Percentiles rank a stretch among this genome's conserved stretches.
phyloP scores from a whole-genome alignment of 1,140 invertebrate genomes.

The Anastrepha ludens region DNA sequence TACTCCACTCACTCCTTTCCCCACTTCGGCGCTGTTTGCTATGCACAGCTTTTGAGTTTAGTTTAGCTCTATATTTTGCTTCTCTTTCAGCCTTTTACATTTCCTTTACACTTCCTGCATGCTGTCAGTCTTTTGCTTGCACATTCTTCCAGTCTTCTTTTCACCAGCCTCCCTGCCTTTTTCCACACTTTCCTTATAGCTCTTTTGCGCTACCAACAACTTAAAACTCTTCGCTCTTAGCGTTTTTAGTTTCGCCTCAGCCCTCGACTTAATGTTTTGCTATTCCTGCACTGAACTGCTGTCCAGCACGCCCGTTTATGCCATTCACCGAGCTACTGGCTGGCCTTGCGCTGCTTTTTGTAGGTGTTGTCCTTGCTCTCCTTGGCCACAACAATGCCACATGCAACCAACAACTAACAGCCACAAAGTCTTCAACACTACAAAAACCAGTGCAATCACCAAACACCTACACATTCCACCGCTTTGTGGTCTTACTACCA shows the following conservation, averaged over 20 bases:
- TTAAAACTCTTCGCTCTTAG: no score
- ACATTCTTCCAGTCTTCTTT: neutral
- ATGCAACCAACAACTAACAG: neutral
- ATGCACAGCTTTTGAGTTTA: no score
- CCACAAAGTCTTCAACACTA: slow-evolving; percentile 15
- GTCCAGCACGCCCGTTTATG: neutral
- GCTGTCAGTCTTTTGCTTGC: neutral
- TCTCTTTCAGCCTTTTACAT: no score
- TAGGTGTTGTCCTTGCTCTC: neutral
- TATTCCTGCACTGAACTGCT: neutral
- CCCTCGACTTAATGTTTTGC: no score
- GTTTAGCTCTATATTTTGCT: no score
- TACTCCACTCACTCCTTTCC: neutral
- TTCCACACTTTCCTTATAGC: neutral
- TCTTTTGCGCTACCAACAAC: neutral
- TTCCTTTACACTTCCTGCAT: neutral
- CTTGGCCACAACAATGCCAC: slow-evolving; percentile 9
- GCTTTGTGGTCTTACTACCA: neutral
- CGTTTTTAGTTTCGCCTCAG: no score
- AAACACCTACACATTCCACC: neutral
- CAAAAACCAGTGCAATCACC: slow-evolving; percentile 15
- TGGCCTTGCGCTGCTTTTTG: neutral
- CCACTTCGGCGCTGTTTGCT: no score
- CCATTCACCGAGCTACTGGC: neutral
- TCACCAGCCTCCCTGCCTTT: neutral